Evolutionary conservation across 2,888 invertebrate genomes (phyloP).

Genomic region (Synergus itoensis): DNA sequence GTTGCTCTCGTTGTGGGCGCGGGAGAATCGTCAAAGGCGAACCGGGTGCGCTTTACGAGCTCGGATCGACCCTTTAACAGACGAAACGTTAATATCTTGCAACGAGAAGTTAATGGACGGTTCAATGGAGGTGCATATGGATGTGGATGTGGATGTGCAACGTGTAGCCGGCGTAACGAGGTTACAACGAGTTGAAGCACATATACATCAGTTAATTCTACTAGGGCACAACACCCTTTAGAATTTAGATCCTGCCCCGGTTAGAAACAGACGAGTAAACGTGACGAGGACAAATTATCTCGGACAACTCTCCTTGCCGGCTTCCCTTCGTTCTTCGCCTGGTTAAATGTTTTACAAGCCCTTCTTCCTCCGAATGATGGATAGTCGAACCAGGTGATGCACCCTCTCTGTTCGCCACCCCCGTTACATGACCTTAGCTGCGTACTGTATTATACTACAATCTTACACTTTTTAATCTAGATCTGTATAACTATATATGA

Average conservation of each 20-base stretch:
- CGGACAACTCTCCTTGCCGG: conserved; percentile 43
- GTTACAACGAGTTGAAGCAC: conserved; percentile 35
- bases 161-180: conserved; percentile 43
- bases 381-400: conserved; percentile 62
- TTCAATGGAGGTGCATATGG: conserved; percentile 55
- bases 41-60: conserved; percentile 57
- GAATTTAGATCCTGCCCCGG: conserved; percentile 49
- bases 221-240: conserved; percentile 52
- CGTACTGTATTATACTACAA: neutral
- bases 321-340: conserved; percentile 51
- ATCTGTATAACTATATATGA: neutral
- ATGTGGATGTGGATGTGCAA: conserved; percentile 49
- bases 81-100: conserved; percentile 68
- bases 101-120: conserved; percentile 70
- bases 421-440: conserved; percentile 39
- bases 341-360: conserved; percentile 37
- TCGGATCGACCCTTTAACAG: conserved; percentile 49
- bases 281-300: conserved; percentile 58
- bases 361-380: conserved; percentile 54
- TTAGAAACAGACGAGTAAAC: conserved; percentile 35
- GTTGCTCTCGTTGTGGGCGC: conserved; percentile 14
- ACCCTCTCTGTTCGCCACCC: conserved; percentile 54
- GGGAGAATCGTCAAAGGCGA: conserved; percentile 17
- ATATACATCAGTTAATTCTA: conserved; percentile 43
- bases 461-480: neutral